Evolutionary conservation across 2,888 invertebrate species (phyloP), one percentile per base, ranked within the genome.

Genomic region (Sinopyrophorus schimmeli): DNA sequence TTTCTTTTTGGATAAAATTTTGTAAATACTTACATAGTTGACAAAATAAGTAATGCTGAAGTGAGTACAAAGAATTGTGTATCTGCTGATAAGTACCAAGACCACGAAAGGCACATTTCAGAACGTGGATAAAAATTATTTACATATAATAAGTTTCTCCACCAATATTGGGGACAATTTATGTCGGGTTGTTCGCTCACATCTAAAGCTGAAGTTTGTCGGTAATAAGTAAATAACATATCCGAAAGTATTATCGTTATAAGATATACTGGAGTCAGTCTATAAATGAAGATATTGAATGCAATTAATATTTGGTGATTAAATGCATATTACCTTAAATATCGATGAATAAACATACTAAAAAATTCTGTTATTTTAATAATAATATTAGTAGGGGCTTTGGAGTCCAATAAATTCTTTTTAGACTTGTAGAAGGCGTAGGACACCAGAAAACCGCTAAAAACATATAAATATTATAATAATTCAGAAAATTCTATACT

Each of bases 71-170:
- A 77, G 48, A 74, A 76, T 55, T 77, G 77, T 66, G 74, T 77
- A 54, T 77, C 77, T 11, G 69, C 67, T 15, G 77, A 71, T 12
- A 77, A 58, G 53, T 77, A 77, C 76, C 76, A 77, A 28, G 75
- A 76, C 77, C 77, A 77, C 9, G 72, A 70, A 54, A 77, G 56
- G 42, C 77, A 77, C 76, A 77, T 76, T 15, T 73, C 68, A 0
- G 70, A 64, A 41, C 73, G 67, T 3, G 67, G 66, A 52, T 65
- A 77, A 1, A 77, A 63, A 63, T 77, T 77, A 58, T 76, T 75
- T 27, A 77, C 75, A 57, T 77, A 78, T 1, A 79, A 58, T 2
- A 78, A 28, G 61, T 78, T 78, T 53, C 76, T 68, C 78, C 78
- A 78, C 78, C 78, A 78, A 55, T 76, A 76, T 52, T 73, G 73